Evolutionary conservation across 2,113 vertebrate species (phyloP).

Genomic region (Heterocephalus glaber): DNA sequence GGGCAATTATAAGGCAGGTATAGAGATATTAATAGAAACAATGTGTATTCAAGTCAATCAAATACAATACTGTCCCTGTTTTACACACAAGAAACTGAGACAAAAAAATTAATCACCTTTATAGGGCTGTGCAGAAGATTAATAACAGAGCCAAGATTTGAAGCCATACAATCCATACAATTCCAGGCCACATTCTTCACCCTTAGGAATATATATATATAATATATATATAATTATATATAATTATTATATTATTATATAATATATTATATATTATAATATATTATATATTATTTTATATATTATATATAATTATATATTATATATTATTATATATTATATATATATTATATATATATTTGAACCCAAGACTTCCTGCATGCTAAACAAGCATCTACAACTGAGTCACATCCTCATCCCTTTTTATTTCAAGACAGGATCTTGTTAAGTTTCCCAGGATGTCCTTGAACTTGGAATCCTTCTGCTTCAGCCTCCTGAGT

Average conservation of each 20-base stretch:
- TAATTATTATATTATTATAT: no score
- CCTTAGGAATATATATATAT: background rate
- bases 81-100: slow-evolving; percentile 29
- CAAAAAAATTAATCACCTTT: slow-evolving; percentile 28
- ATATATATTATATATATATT: background rate
- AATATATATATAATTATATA: no score
- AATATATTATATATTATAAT: no score
- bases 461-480: background rate
- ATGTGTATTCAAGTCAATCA: background rate
- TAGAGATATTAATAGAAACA: background rate
- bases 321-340: no score
- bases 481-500: background rate
- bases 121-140: background rate
- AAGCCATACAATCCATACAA: background rate
- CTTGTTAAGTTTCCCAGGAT: background rate
- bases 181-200: background rate
- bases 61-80: slow-evolving; percentile 5
- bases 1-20: background rate
- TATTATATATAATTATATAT: no score
- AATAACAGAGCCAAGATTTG: slow-evolving; percentile 27
- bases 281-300: no score
- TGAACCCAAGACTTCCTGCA: background rate
- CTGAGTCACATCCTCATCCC: background rate
- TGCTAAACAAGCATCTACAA: background rate
- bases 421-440: background rate